These are phyloP conservation scores for Cardiocondyla obscurior DNA, from an alignment of 1,140 invertebrate genomes.

Conservation along the genomic window DNA sequence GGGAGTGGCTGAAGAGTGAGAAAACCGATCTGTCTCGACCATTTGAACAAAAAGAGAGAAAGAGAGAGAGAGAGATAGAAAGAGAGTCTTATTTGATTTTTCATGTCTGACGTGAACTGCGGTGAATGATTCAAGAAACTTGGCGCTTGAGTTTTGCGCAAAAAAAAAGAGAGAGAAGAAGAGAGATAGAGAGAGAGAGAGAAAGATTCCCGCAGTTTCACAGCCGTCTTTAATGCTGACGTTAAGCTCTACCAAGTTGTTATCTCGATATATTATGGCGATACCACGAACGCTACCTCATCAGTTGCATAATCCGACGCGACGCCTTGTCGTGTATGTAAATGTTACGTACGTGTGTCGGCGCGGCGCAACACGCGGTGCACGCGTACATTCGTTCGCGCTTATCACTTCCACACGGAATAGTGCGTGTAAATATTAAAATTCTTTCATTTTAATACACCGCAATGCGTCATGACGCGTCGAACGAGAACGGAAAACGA, in stretches of 20 bases:
- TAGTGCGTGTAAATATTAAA: background rate
- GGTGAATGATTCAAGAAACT: background rate
- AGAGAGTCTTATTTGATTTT: background rate
- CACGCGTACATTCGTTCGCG: slow-evolving; percentile 34
- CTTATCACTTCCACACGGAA: slow-evolving; percentile 40
- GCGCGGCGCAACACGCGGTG: background rate
- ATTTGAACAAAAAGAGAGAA: background rate
- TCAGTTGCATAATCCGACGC: slow-evolving; percentile 71
- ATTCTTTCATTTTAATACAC: background rate
- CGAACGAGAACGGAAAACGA: background rate
- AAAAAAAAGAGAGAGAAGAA: too few relatives aligned
- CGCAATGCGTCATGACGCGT: background rate
- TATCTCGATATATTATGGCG: slow-evolving; percentile 31
- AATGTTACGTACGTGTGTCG: slow-evolving; percentile 28
- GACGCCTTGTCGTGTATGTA: slow-evolving; percentile 17
- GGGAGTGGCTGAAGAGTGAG: background rate
- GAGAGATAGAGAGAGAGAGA: too few relatives aligned
- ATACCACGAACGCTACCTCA: slow-evolving; percentile 65
- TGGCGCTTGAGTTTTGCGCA: background rate
- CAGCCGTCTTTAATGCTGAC: slow-evolving; percentile 13
- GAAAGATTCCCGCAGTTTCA: background rate
- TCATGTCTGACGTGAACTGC: background rate
- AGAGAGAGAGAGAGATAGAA: background rate
- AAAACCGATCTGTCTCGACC: background rate
- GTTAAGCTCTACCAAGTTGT: background rate